These are phyloP conservation scores for Hormiphora californensis DNA, from an alignment of 37 sponge, comb jelly and placozoan species.

Conservation along the genomic window DNA sequence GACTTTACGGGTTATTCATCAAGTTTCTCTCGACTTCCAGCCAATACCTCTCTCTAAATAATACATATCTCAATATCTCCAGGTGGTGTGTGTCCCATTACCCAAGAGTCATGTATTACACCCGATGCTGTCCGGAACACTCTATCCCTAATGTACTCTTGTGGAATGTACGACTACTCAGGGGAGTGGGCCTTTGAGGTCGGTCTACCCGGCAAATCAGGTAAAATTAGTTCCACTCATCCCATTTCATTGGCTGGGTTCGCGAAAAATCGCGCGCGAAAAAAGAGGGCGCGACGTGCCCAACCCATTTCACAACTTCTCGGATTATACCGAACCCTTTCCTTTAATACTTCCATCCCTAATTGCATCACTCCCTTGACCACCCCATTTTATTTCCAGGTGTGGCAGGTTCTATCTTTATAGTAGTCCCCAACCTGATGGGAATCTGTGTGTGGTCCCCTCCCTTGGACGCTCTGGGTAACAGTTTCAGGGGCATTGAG, in stretches of 20 bases:
- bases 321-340: too few relatives aligned
- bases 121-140: slow-evolving; percentile 65
- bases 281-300: too few relatives aligned
- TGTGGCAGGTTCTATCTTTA: slow-evolving; percentile 75
- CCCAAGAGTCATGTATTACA: slow-evolving; percentile 2
- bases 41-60: too few relatives aligned
- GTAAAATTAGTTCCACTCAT: not conserved
- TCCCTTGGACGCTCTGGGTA: slow-evolving; percentile 66
- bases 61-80: too few relatives aligned
- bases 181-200: slow-evolving; percentile 81
- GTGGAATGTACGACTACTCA: slow-evolving; percentile 89
- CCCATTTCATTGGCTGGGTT: not conserved
- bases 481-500: slow-evolving; percentile 75
- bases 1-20: too few relatives aligned
- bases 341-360: too few relatives aligned
- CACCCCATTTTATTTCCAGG: too few relatives aligned
- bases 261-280: too few relatives aligned
- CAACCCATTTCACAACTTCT: too few relatives aligned
- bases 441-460: slow-evolving; percentile 80
- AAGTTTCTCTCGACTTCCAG: too few relatives aligned
- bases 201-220: slow-evolving; percentile 56
- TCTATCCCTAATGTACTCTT: slow-evolving; percentile 82
- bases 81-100: slow-evolving; percentile 49
- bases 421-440: slow-evolving; percentile 84
- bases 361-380: too few relatives aligned